These are phyloP conservation scores for Leptinotarsa rubiginosa DNA, from an alignment of 2,888 invertebrate genomes.

Conservation along the genomic window DNA sequence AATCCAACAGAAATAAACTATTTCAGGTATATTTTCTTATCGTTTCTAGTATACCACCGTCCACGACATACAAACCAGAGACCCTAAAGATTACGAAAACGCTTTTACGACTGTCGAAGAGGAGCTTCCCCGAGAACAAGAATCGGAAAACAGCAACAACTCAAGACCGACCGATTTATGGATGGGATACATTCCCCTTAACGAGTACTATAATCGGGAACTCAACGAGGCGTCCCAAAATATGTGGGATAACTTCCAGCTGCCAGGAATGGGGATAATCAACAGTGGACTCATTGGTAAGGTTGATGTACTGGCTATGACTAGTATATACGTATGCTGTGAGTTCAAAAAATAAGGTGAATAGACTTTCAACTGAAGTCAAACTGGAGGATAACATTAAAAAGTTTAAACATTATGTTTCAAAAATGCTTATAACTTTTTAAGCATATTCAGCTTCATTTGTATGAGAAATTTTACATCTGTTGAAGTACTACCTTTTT, in stretches of 20 bases:
- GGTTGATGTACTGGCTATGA: background rate
- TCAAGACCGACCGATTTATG: constrained; percentile 62
- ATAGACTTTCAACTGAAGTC: too few relatives aligned
- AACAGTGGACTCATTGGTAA: constrained; percentile 62
- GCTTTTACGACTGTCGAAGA: constrained; percentile 56
- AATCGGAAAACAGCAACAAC: constrained; percentile 49
- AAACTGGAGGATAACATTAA: too few relatives aligned
- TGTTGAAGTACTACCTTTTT: too few relatives aligned
- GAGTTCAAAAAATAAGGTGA: too few relatives aligned
- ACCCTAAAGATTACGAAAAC: constrained; percentile 65
- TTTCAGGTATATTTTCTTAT: too few relatives aligned
- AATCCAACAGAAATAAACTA: too few relatives aligned
- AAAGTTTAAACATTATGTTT: too few relatives aligned
- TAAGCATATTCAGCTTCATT: too few relatives aligned
- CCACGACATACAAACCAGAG: constrained; percentile 87
- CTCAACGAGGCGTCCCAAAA: constrained; percentile 48
- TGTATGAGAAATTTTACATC: too few relatives aligned
- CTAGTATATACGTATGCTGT: too few relatives aligned
- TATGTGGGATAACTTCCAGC: constrained; percentile 48
- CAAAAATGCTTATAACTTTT: too few relatives aligned
- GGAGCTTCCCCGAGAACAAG: constrained; percentile 48
- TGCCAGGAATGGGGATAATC: constrained; percentile 60
- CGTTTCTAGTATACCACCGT: constrained; percentile 85
- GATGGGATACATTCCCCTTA: constrained; percentile 63
- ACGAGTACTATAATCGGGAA: constrained; percentile 52